Percentiles rank a stretch among this genome's conserved stretches.
Evolutionary conservation across 2,797 vertebrate species (phyloP).

Genomic region (Silurus aristotelis): DNA sequence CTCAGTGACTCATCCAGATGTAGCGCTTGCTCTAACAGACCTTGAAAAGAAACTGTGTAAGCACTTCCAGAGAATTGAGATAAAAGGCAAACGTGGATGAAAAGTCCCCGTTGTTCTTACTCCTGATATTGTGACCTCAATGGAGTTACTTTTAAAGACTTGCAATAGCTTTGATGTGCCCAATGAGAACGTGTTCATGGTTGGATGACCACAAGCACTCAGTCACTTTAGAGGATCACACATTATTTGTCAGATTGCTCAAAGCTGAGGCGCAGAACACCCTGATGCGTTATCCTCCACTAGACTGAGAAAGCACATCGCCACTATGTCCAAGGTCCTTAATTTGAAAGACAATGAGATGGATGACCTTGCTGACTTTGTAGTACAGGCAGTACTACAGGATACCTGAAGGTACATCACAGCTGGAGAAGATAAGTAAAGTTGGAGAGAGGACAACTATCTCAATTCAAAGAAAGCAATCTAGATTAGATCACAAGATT

Average conservation of each 20-base stretch:
- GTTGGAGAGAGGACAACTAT: neutral
- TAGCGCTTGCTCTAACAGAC: too few relatives aligned
- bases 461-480: neutral
- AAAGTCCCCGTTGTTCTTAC: too few relatives aligned
- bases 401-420: too few relatives aligned
- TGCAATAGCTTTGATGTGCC: slow-evolving; percentile 24
- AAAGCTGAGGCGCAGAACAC: too few relatives aligned
- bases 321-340: too few relatives aligned
- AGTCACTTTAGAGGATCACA: slow-evolving; percentile 53
- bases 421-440: neutral
- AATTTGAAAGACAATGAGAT: too few relatives aligned
- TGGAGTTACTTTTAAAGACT: slow-evolving; percentile 47
- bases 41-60: too few relatives aligned
- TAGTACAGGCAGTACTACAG: too few relatives aligned
- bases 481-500: neutral
- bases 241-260: slow-evolving; percentile 34
- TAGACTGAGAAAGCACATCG: too few relatives aligned
- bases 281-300: neutral
- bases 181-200: slow-evolving; percentile 44
- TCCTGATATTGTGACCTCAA: slow-evolving; percentile 37
- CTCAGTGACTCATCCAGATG: neutral
- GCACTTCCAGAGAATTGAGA: too few relatives aligned
- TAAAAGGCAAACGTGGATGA: too few relatives aligned
- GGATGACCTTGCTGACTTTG: too few relatives aligned
- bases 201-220: slow-evolving; percentile 39